Evolutionary conservation across 2,113 vertebrate genomes (phyloP).

Genomic region (Gymnogyps californianus): DNA sequence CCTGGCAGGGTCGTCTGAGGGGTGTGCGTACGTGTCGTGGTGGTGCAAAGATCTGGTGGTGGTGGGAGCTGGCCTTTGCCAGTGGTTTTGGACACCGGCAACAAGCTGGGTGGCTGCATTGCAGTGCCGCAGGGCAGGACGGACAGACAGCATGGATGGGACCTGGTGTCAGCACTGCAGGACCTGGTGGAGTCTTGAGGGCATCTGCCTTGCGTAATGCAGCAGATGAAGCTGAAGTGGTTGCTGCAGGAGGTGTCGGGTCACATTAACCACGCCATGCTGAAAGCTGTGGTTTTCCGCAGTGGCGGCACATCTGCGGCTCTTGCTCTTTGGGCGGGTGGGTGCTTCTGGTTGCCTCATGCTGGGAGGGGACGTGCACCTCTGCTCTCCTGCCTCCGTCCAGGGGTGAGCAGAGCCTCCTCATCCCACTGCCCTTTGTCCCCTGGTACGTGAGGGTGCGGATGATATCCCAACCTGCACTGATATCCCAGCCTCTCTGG

Average conservation of each 20-base stretch:
- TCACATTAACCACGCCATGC: not conserved
- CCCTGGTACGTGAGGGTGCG: rapidly evolving
- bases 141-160: not conserved
- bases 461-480: not conserved
- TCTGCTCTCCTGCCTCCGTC: not conserved
- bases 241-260: not conserved
- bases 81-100: not conserved
- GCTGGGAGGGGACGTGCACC: rapidly evolving
- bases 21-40: rapidly evolving
- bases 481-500: no score
- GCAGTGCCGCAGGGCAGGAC: not conserved
- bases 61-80: not conserved
- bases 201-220: not conserved
- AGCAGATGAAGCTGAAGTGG: not conserved
- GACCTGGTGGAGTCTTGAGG: not conserved
- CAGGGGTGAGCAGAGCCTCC: not conserved
- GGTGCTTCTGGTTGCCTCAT: not conserved
- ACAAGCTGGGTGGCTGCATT: not conserved
- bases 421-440: not conserved
- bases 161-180: not conserved
- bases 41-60: not conserved
- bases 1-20: not conserved
- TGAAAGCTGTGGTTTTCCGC: not conserved
- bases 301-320: rapidly evolving
- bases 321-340: rapidly evolving